Percentiles rank a stretch among this genome's conserved stretches.
phyloP scores from a whole-genome alignment of 2,113 vertebrate species.

The Notothenia coriiceps region DNA sequence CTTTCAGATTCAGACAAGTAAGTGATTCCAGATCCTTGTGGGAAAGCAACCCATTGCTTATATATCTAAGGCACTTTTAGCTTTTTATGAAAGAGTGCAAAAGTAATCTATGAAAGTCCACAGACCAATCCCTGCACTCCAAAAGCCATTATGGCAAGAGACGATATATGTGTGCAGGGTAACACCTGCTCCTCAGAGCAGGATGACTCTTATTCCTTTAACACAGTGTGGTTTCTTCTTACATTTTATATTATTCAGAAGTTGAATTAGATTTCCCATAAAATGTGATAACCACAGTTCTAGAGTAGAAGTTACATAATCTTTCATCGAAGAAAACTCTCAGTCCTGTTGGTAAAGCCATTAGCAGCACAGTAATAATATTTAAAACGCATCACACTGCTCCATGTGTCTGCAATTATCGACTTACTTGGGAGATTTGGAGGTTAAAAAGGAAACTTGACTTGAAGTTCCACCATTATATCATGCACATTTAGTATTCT shows the following conservation, averaged over 20 bases:
- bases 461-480: conserved; percentile 49
- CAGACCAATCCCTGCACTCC: conserved; percentile 47
- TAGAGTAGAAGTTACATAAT: conserved; percentile 12
- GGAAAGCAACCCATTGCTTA: conserved; percentile 46
- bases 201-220: conserved; percentile 11
- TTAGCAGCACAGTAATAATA: conserved; percentile 20
- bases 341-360: conserved; percentile 25
- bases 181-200: conserved; percentile 28
- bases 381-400: conserved; percentile 32
- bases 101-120: conserved; percentile 60
- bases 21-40: conserved; percentile 52
- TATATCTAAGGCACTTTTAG: conserved; percentile 65
- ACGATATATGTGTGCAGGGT: conserved; percentile 20
- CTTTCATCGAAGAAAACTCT: conserved; percentile 20
- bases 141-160: conserved; percentile 52
- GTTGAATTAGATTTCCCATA: conserved; percentile 13
- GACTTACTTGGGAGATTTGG: conserved; percentile 41
- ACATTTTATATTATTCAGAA: conserved; percentile 1
- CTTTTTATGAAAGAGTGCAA: conserved; percentile 59
- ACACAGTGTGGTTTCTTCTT: neutral
- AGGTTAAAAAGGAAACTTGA: conserved; percentile 48
- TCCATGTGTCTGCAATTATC: conserved; percentile 56
- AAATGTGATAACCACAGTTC: conserved; percentile 19
- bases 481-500: conserved; percentile 43
- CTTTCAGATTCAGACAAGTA: conserved; percentile 50